These are phyloP conservation scores for Sturnira hondurensis DNA, from an alignment of 2,113 vertebrate species.

Conservation along the genomic window DNA sequence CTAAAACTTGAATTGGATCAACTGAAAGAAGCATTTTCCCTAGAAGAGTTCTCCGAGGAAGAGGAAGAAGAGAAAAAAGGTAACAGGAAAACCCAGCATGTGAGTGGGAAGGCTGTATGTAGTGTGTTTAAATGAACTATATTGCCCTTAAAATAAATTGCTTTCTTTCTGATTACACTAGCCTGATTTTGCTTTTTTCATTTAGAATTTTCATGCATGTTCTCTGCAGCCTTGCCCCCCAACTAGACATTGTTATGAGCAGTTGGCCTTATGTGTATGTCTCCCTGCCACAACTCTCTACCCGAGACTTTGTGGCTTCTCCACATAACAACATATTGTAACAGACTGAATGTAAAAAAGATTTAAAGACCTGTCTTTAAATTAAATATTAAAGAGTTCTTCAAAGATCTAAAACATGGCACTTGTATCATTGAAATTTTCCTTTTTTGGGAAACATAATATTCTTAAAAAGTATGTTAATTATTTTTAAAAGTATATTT, in stretches of 20 bases:
- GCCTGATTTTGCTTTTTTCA: neutral
- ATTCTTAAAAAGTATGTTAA: no score
- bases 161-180: neutral
- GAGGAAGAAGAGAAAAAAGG: constrained; percentile 91
- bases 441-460: no score
- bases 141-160: neutral
- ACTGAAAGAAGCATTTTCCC: constrained; percentile 90
- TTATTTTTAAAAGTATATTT: no score
- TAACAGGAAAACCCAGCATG: constrained; percentile 56
- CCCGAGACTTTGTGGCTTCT: neutral
- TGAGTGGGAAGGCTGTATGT: neutral
- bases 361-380: no score
- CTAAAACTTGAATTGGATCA: constrained; percentile 86
- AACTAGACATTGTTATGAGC: neutral
- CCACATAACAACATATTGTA: no score
- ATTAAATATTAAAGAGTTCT: no score
- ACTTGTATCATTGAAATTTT: no score
- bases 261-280: neutral
- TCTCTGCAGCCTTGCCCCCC: neutral
- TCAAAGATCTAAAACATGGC: no score
- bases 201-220: neutral
- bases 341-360: no score
- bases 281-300: neutral
- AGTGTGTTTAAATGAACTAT: neutral
- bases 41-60: constrained; percentile 94